Percentiles rank a stretch among this genome's conserved stretches.
phyloP scores from a whole-genome alignment of 2,797 vertebrate species.

The Scolopax bukidnonensis region DNA sequence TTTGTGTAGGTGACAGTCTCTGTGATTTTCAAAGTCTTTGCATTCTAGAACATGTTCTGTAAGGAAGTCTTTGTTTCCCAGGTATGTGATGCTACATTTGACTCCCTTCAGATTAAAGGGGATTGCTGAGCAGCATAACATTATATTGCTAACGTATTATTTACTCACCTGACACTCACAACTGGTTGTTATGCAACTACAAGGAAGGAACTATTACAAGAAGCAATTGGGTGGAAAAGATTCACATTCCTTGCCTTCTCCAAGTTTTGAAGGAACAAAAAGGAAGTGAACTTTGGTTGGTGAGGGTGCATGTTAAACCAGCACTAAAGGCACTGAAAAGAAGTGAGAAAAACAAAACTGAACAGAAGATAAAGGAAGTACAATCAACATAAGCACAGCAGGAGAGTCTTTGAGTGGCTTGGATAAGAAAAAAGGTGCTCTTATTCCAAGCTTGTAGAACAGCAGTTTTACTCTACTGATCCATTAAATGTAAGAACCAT shows the following conservation, averaged over 20 bases:
- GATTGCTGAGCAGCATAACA: background rate
- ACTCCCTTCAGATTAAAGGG: background rate
- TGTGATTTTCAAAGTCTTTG: background rate
- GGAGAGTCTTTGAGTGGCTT: slow-evolving; percentile 36
- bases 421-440: slow-evolving; percentile 47
- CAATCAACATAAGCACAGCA: slow-evolving; percentile 63
- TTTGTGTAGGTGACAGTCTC: background rate
- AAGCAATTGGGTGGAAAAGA: background rate
- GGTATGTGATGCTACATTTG: background rate
- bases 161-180: background rate
- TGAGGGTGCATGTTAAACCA: background rate
- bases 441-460: slow-evolving; percentile 46
- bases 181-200: background rate
- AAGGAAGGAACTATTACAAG: background rate
- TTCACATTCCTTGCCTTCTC: background rate
- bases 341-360: background rate
- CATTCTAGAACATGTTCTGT: background rate
- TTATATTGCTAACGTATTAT: background rate
- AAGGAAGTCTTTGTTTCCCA: background rate
- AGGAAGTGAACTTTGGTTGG: background rate
- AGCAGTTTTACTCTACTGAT: slow-evolving; percentile 30
- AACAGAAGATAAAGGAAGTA: slow-evolving; percentile 42
- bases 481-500: slow-evolving; percentile 54
- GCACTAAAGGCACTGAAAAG: background rate
- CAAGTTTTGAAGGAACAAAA: background rate